Percentiles rank a stretch among this genome's conserved stretches.
phyloP scores from a whole-genome alignment of 2,888 invertebrate species.

The Temnothorax ravouxi region DNA sequence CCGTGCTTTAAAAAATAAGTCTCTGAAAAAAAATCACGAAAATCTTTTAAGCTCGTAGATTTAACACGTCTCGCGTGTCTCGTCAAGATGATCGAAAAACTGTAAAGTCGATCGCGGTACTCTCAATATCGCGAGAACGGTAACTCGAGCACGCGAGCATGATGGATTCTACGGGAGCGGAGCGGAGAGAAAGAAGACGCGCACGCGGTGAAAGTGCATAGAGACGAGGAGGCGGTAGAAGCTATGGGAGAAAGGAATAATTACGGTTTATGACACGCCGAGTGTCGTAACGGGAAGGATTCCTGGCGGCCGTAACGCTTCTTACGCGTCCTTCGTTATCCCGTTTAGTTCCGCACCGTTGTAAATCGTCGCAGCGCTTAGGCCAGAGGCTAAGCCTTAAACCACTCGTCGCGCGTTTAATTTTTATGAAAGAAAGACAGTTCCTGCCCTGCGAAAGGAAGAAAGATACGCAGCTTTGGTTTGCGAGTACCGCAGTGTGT shows the following conservation, averaged over 20 bases:
- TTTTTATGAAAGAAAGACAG: not conserved
- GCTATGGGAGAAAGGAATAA: slow-evolving; percentile 75
- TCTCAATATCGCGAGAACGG: slow-evolving; percentile 11
- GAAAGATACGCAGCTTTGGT: not conserved
- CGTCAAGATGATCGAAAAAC: not conserved
- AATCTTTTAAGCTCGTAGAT: no score
- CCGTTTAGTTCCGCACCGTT: not conserved
- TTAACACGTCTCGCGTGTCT: not conserved
- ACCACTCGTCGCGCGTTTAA: not conserved
- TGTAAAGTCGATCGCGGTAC: not conserved
- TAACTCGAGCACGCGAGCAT: slow-evolving; percentile 46
- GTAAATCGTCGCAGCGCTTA: not conserved
- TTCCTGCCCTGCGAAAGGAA: not conserved
- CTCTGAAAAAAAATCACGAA: not conserved
- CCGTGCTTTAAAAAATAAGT: not conserved
- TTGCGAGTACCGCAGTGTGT: not conserved
- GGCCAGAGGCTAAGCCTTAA: not conserved
- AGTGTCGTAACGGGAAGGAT: slow-evolving; percentile 65
- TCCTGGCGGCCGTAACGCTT: slow-evolving; percentile 58
- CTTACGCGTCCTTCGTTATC: slow-evolving; percentile 27
- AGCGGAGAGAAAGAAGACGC: slow-evolving; percentile 47
- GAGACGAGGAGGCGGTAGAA: slow-evolving; percentile 58
- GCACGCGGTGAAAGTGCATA: slow-evolving; percentile 72
- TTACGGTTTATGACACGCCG: slow-evolving; percentile 72
- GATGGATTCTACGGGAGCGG: slow-evolving; percentile 42